phyloP scores from a whole-genome alignment of 2,888 invertebrate species.

The Pecten maximus region DNA sequence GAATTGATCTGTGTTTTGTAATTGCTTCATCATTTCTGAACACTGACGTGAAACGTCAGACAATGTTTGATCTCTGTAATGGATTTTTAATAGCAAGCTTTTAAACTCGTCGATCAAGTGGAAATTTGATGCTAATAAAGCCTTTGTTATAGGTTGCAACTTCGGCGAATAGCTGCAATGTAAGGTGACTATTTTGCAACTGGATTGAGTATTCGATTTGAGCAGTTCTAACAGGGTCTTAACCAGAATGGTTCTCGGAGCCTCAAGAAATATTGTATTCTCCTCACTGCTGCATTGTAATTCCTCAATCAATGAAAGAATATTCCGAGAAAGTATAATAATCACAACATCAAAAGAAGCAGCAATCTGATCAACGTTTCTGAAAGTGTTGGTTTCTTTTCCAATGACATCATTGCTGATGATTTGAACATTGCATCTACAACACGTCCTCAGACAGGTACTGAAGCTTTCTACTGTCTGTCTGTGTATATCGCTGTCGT shows the following conservation, averaged over 20 bases:
- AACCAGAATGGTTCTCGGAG: neutral
- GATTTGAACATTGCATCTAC: neutral
- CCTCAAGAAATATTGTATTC: neutral
- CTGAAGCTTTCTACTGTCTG: neutral
- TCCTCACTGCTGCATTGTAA: neutral
- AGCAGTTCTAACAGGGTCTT: neutral
- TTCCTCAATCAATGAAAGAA: neutral
- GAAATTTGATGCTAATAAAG: neutral
- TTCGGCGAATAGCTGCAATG: neutral
- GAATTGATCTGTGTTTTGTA: neutral
- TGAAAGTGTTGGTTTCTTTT: neutral
- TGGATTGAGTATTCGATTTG: neutral
- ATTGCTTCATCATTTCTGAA: neutral
- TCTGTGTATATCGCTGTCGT: neutral
- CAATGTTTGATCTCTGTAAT: neutral
- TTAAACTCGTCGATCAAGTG: neutral
- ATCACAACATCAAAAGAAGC: neutral
- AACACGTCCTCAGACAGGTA: neutral
- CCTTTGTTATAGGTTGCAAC: neutral
- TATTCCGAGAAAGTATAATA: neutral
- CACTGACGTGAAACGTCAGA: neutral
- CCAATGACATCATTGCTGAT: neutral
- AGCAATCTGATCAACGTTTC: neutral
- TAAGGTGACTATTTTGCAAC: neutral
- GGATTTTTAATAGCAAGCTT: neutral